Percentiles rank a stretch among this genome's conserved stretches.
These are phyloP conservation scores for Yponomeuta malinellus DNA, from an alignment of 2,888 invertebrate species.

Conservation along the genomic window DNA sequence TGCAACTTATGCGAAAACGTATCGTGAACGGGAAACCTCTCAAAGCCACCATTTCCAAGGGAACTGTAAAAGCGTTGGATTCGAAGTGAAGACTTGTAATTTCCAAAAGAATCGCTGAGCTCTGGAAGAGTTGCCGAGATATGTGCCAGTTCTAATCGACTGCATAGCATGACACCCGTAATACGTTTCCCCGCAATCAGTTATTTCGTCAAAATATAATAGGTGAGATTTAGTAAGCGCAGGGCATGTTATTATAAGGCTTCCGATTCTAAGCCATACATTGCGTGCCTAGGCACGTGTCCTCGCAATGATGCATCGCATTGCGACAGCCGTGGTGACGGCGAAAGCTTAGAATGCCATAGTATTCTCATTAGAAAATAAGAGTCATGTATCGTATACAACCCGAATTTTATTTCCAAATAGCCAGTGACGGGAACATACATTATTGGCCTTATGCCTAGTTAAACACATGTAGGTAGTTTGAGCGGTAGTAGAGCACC, in stretches of 20 bases:
- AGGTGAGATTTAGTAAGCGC: background rate
- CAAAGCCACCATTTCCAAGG: conserved; percentile 69
- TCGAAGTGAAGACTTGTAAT: conserved; percentile 53
- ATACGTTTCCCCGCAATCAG: too few relatives aligned
- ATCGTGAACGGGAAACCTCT: conserved; percentile 71
- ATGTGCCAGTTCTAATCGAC: conserved; percentile 50
- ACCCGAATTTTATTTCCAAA: too few relatives aligned
- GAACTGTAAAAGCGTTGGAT: conserved; percentile 64
- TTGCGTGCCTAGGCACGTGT: background rate
- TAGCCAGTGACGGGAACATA: too few relatives aligned
- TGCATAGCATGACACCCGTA: conserved; percentile 36
- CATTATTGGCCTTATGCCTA: too few relatives aligned
- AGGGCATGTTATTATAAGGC: background rate
- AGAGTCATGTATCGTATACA: too few relatives aligned
- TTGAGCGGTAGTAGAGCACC: too few relatives aligned
- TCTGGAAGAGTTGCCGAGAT: conserved; percentile 44
- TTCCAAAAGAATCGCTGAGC: conserved; percentile 45
- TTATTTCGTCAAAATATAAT: too few relatives aligned
- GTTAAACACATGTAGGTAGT: too few relatives aligned
- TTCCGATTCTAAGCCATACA: background rate
- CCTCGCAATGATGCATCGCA: background rate
- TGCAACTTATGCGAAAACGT: conserved; percentile 63
- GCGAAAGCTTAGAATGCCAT: too few relatives aligned
- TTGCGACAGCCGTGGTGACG: too few relatives aligned
- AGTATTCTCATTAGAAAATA: too few relatives aligned